These are phyloP conservation scores for Neotoma lepida DNA, from an alignment of 2,113 vertebrate species.

Conservation along the genomic window DNA sequence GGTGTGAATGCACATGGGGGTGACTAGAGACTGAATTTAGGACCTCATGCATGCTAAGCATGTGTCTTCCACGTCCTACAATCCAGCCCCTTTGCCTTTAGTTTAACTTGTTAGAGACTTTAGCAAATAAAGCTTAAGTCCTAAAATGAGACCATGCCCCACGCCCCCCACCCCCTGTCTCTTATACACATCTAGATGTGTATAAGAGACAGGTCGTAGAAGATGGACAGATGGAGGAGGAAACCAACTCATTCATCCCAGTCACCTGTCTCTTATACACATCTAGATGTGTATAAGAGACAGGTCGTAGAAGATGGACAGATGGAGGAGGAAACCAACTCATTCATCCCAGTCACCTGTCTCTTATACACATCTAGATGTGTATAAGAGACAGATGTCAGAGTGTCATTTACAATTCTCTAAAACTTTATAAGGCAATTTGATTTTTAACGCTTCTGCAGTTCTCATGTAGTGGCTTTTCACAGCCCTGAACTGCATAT, in stretches of 20 bases:
- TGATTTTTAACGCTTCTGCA: constrained; percentile 69
- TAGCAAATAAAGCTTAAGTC: constrained; percentile 52
- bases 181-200: no score
- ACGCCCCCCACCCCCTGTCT: no score
- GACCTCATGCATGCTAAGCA: neutral
- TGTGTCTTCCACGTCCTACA: neutral
- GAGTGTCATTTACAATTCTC: constrained; percentile 49
- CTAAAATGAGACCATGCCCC: constrained; percentile 42
- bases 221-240: no score
- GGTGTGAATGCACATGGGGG: no score
- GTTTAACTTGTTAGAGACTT: constrained; percentile 49
- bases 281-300: no score
- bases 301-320: neutral
- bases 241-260: no score
- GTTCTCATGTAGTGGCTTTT: constrained; percentile 48
- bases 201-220: no score
- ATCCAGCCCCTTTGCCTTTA: neutral
- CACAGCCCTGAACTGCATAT: constrained; percentile 31
- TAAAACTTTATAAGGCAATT: constrained; percentile 65
- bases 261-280: no score
- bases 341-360: constrained; percentile 16
- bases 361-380: no score
- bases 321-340: neutral
- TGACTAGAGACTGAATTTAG: neutral
- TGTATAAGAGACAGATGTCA: no score